A percentile compares a stretch with the other conserved stretches of the same genome.
Evolutionary conservation across 2,888 invertebrate species (phyloP).

Genomic region (Trichogramma evanescens): DNA sequence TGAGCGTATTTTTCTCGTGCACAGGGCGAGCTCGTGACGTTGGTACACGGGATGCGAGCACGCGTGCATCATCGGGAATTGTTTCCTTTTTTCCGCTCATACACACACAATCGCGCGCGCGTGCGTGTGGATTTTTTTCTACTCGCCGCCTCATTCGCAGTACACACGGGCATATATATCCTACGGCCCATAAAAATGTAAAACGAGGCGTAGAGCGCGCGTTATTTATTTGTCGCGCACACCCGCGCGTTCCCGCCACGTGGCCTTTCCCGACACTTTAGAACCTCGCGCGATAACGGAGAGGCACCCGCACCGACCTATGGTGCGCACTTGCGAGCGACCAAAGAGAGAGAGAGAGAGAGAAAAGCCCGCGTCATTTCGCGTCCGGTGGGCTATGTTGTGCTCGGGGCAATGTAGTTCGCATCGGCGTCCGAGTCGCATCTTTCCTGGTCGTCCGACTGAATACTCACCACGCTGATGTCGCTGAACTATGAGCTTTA

Average conservation of each 20-base stretch:
- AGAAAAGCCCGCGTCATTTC: slow-evolving; percentile 30
- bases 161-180: slow-evolving; percentile 1
- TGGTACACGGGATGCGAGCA: neutral
- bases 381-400: slow-evolving; percentile 28
- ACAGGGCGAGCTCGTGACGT: neutral
- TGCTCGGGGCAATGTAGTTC: too few relatives aligned
- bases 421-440: neutral
- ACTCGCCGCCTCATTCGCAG: neutral
- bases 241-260: slow-evolving; percentile 5
- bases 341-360: slow-evolving; percentile 15
- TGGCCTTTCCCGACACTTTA: neutral
- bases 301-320: neutral
- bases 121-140: slow-evolving; percentile 10
- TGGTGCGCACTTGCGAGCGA: neutral
- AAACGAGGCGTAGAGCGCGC: slow-evolving; percentile 22
- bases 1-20: neutral
- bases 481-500: slow-evolving; percentile 12
- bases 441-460: too few relatives aligned
- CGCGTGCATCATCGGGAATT: slow-evolving; percentile 13
- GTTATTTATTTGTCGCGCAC: slow-evolving; percentile 38
- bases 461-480: slow-evolving; percentile 3
- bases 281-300: neutral
- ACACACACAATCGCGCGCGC: slow-evolving; percentile 7
- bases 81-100: slow-evolving; percentile 11
- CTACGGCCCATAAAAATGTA: slow-evolving; percentile 36